Evolutionary conservation across 2,113 vertebrate species (phyloP), one percentile per base, ranked within the genome.

Genomic region (Triplophysa tibetana): DNA sequence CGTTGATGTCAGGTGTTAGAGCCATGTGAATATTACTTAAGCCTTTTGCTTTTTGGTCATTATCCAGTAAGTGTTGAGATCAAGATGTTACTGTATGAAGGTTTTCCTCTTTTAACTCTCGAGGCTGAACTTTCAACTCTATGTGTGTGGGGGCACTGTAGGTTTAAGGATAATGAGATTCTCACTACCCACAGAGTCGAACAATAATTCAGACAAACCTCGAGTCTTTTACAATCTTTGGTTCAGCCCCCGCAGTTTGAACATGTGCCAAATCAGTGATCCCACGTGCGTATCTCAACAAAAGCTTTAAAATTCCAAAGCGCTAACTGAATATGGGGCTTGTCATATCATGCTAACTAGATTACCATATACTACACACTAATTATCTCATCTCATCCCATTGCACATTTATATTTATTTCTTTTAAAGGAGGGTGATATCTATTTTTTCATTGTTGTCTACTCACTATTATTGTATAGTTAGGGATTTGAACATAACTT

Each of bases 311-410:
- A 65, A 65, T 48, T 48, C 7, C 43, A 45, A 45, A 23, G 38
- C 21, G 3, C 48, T 8, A 56, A 56, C 69, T 33, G 50, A 56
- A 56, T 45, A 12, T 21, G 50, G 69, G 58, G 58, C 70, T 43
- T 74, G 70, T 74, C 21, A 1, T 61, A 10, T 58, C 70, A 73
- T 60, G 70, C 38, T 23, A 13, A 52, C 19, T 23, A 60, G 33
- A 26, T 11, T 26, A 70, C 29, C 45, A 26, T 58, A 10, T 21
- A 58, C n/a, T 9, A 4, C 16, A 9, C 11, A 26, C 14, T n/a
- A 24, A 33, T 50, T 70, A 11, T n/a, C 17, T 56, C 24, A 11
- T n/a, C 17, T 56, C 24, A 5, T 33, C 16, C 19, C 54, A 2
- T 21, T 58, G 16, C 19, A 19, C 2, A 56, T 56, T 56, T 56